phyloP scores from a whole-genome alignment of 2,113 vertebrate species.

The Melanocharis versteri region DNA sequence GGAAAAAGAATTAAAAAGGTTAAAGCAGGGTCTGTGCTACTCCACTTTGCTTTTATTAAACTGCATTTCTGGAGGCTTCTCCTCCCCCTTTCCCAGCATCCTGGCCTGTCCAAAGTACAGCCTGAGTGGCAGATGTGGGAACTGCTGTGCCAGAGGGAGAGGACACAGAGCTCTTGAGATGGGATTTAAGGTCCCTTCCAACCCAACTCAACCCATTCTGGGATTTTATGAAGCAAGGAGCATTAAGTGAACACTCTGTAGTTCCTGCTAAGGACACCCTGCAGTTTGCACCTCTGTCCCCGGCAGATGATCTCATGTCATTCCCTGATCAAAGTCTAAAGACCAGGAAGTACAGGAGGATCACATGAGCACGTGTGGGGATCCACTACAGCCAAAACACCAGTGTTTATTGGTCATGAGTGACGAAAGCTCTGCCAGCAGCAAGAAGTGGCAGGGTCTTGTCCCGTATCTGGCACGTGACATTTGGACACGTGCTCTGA shows the following conservation, averaged over 20 bases:
- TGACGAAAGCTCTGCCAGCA: not conserved
- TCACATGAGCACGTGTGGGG: not conserved
- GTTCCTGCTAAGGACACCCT: not conserved
- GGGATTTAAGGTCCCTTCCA: not conserved
- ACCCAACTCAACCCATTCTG: not conserved
- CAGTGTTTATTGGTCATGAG: not conserved
- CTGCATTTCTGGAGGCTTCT: not conserved
- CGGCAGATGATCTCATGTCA: not conserved
- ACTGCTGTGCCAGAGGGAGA: not conserved
- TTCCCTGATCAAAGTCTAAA: not conserved
- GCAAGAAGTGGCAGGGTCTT: not conserved
- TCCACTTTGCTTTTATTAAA: not conserved
- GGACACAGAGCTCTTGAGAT: not conserved
- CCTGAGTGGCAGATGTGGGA: accelerated
- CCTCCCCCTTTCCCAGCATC: not conserved
- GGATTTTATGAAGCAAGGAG: not conserved
- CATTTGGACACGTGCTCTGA: not conserved
- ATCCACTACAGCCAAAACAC: not conserved
- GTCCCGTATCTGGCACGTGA: accelerated
- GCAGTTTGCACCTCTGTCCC: not conserved
- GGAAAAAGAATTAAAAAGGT: constrained; percentile 8
- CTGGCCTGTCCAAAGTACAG: not conserved
- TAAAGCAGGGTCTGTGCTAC: not conserved
- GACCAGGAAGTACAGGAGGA: not conserved
- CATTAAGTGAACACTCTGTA: not conserved